Base-by-base conservation (phyloP, 2,113 vertebrate genomes). In the Thymallus thymallus region DNA sequence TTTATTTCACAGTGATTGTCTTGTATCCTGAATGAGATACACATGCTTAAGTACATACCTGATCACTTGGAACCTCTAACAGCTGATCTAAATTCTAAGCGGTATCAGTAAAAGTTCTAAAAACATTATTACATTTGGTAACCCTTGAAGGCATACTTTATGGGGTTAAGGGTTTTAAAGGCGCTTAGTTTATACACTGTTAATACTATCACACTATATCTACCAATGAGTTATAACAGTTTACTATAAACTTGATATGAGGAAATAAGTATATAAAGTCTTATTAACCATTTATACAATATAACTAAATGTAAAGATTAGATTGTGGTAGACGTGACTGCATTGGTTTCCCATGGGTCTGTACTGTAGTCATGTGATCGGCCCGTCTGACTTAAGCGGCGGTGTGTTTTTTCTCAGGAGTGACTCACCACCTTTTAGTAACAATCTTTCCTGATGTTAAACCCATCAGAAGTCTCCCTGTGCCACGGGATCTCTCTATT, bases 371-470 rank as follows among this genome's bases (percentile, higher is more conserved):
- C 92, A 91, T 91, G 92, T 91, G 92, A 60, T 85, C 35, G 9
- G 35, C 9, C 35, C 9, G 10, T 41, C 35, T 41, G 7, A 41
- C 35, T 82, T 81, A 6, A 72, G 82, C 85, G 80, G 77, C 66
- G 3, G 60, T 48, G 66, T 80, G 48, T 88, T 89, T 87, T 88
- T 86, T 89, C 88, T 90, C 91, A 91, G 88, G 88, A 88, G 81
- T 84, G 77, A 72, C 85, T 90, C 86, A 83, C 80, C 85, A 80
- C 80, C 83, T 76, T 89, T 91, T 81, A 87, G 86, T 90, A 90
- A 91, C 88, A 90, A 80, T 90, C 86, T 80, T 85, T 84, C 81
- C 88, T 84, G 89, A 91, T 92, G 87, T 91, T 94, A 92, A 92
- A 91, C 92, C 92, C 90, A 83, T 86, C 88, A 88, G 81, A 89